Evolutionary conservation across 2,888 invertebrate genomes (phyloP).

Genomic region (Tipula vernalis): DNA sequence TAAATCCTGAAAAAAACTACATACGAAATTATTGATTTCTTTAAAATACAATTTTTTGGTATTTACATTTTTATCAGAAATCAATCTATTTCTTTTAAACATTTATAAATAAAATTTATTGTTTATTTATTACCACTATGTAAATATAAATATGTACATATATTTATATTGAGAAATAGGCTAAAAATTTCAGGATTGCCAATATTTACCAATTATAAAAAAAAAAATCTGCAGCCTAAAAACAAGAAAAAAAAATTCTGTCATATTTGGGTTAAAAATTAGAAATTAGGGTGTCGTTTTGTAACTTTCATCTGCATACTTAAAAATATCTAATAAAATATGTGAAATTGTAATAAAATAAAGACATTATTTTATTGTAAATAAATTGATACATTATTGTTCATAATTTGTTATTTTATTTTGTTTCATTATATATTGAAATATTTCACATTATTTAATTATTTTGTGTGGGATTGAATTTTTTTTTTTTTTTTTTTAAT

Average conservation of each 20-base stretch:
- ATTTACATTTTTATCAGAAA: too few species aligned
- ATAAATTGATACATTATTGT: background rate
- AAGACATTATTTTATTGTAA: background rate
- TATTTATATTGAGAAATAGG: background rate
- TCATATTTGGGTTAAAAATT: background rate
- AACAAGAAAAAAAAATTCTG: background rate
- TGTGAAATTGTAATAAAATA: background rate
- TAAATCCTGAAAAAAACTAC: too few species aligned
- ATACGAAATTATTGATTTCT: too few species aligned
- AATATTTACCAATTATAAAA: background rate
- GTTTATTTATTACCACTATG: background rate
- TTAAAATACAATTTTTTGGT: too few species aligned
- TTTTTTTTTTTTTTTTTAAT: background rate
- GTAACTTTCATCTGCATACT: background rate
- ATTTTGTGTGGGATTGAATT: background rate
- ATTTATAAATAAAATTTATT: too few species aligned
- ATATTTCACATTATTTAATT: background rate
- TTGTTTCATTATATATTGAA: background rate
- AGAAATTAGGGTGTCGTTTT: background rate
- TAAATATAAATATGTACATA: too few species aligned
- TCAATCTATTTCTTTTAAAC: too few species aligned
- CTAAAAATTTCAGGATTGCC: background rate
- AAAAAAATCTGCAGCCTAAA: background rate
- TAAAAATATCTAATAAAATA: background rate
- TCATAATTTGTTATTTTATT: background rate